These are phyloP conservation scores for Rhingia rostrata DNA, from an alignment of 2,888 invertebrate genomes.

Conservation along the genomic window DNA sequence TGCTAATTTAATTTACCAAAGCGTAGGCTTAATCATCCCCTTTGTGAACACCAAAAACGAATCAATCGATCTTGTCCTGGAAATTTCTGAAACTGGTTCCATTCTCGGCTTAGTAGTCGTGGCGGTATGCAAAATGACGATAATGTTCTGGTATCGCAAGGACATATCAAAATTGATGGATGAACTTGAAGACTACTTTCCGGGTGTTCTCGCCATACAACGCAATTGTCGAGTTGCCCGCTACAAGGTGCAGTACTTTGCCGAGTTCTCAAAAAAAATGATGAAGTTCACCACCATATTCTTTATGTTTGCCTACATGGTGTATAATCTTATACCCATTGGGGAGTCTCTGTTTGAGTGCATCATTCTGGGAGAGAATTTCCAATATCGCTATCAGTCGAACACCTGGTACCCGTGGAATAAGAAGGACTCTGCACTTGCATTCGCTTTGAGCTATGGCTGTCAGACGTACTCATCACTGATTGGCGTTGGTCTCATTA, in stretches of 20 bases:
- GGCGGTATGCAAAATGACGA: conserved; percentile 77
- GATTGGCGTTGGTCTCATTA: conserved; percentile 76
- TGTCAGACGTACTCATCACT: conserved; percentile 77
- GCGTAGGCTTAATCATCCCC: conserved; percentile 76
- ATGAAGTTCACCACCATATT: conserved; percentile 76
- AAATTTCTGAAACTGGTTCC: conserved; percentile 76
- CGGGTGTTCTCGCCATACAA: conserved; percentile 22
- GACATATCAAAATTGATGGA: conserved; percentile 76
- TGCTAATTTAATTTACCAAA: conserved; percentile 77
- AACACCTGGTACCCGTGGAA: conserved; percentile 81
- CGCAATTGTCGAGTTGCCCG: not conserved
- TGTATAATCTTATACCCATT: conserved; percentile 78
- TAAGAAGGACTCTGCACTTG: conserved; percentile 57
- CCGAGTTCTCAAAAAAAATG: conserved; percentile 65
- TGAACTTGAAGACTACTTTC: conserved; percentile 74
- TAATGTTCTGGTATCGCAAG: conserved; percentile 72
- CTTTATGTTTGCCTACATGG: conserved; percentile 75
- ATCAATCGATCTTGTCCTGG: conserved; percentile 70
- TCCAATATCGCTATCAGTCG: conserved; percentile 77
- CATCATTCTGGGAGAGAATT: conserved; percentile 43
- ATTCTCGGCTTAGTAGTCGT: conserved; percentile 76
- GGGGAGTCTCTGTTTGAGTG: conserved; percentile 76
- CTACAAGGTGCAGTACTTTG: conserved; percentile 76
- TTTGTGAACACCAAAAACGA: conserved; percentile 57
- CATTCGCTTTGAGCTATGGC: conserved; percentile 75